Conservation (phyloP, 2,797 vertebrate species). For the Microchirus variegatus region DNA sequence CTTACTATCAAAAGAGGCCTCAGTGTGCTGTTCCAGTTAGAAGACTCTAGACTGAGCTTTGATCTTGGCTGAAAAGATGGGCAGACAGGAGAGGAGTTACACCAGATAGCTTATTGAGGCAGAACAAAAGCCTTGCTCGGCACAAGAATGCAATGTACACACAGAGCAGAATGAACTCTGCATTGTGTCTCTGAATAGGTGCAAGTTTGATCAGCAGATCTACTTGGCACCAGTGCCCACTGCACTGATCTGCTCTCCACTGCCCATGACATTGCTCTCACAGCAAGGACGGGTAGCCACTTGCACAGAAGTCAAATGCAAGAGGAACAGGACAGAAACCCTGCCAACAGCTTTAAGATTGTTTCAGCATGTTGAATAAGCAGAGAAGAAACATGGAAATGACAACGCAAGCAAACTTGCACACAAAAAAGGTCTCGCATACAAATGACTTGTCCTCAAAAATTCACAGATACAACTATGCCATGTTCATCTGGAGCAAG, state of each 20-base stretch:
- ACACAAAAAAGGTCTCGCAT: too few species aligned
- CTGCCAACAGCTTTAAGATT: too few species aligned
- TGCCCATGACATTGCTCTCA: slow-evolving; percentile 13
- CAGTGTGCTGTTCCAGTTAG: not conserved
- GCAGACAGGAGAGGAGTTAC: slow-evolving; percentile 18
- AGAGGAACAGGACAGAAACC: not conserved
- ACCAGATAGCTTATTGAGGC: slow-evolving; percentile 31
- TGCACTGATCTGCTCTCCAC: slow-evolving; percentile 9
- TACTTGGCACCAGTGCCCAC: slow-evolving; percentile 25
- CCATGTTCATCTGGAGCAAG: too few species aligned
- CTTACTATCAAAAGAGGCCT: not conserved
- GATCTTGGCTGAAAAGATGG: too few species aligned
- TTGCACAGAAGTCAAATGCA: slow-evolving; percentile 9
- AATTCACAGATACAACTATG: too few species aligned
- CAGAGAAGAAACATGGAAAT: too few species aligned
- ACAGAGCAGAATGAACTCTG: slow-evolving; percentile 28
- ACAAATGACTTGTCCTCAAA: too few species aligned
- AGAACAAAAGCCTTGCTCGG: slow-evolving; percentile 31
- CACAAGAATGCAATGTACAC: slow-evolving; percentile 20
- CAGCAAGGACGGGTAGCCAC: slow-evolving; percentile 27
- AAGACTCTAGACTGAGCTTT: not conserved
- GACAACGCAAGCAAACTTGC: too few species aligned
- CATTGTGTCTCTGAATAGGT: slow-evolving; percentile 59
- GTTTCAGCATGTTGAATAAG: too few species aligned
- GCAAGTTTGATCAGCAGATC: slow-evolving; percentile 62